These are phyloP conservation scores for Noctua janthe DNA, from an alignment of 2,888 invertebrate species.

Conservation along the genomic window DNA sequence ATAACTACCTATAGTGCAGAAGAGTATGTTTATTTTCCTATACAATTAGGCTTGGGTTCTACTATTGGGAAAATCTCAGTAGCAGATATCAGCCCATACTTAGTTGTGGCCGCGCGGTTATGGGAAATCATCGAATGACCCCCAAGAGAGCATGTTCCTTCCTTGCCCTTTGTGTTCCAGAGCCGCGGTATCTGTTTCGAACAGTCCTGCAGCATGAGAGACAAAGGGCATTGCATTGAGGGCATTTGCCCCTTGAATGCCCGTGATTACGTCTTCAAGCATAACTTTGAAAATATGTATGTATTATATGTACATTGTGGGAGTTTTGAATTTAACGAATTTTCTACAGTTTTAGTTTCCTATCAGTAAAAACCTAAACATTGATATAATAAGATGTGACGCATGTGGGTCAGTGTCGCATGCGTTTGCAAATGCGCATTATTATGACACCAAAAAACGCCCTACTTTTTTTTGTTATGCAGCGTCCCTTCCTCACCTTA, in stretches of 20 bases:
- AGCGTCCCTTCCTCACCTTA: constrained; percentile 83
- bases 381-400: background rate
- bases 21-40: background rate
- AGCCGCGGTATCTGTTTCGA: too few relatives aligned
- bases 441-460: background rate
- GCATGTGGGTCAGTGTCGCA: background rate
- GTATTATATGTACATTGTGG: background rate
- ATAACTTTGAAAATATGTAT: background rate
- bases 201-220: too few relatives aligned
- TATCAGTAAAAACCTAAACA: background rate
- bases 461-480: background rate
- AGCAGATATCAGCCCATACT: background rate
- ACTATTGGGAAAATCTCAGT: background rate
- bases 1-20: background rate
- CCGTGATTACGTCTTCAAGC: background rate
- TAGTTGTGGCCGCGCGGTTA: background rate
- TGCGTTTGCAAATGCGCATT: background rate
- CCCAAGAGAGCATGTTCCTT: too few relatives aligned
- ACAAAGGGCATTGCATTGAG: too few relatives aligned
- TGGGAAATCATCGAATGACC: too few relatives aligned
- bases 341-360: background rate
- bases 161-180: too few relatives aligned
- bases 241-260: background rate
- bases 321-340: background rate
- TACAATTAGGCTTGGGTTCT: background rate